Evolutionary conservation across 2,797 vertebrate species (phyloP), one percentile per base, ranked within the genome.

Genomic region (Adrianichthys oophorus): DNA sequence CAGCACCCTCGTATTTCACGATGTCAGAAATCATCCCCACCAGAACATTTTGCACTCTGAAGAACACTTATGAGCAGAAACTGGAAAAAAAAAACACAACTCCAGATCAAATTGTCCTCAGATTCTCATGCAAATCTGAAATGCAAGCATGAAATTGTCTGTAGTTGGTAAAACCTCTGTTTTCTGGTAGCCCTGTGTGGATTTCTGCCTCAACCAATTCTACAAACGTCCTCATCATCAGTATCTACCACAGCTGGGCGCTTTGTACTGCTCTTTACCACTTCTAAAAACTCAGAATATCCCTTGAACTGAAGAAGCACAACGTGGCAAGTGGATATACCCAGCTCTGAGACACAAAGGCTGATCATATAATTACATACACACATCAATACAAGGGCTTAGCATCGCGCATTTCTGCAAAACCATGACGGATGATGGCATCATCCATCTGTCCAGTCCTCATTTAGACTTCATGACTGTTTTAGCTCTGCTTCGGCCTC

Each of bases 361-460:
- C 45, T 15, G 21, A 21, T 47, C 45, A 47, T 47, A 47, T 47
- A 19, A 47, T 47, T 47, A 47, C 44, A 46, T 19, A 46, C 19
- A 17, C 45, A 15, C 45, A 47, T 47, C 45, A 23, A 12, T 21
- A 47, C 21, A 19, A 47, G 15, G 45, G 45, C 45, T 47, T 15
- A 47, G 18, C 21, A 23, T 47, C 19, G 15, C 21, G 45, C 45
- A 47, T 47, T 19, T 47, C 45, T 23, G 19, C 45, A 15, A 47
- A 47, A 47, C 45, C 45, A 47, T 14, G 45, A 15, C 14, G 21
- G 45, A 47, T 47, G 45, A 21, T 47, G 45, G 45, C 18, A 47
- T 23, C 45, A 15, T 47, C 19, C 19, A 21, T 47, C 4, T 19
- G 45, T 21, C 45, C 19, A 15, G 18, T 21, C 45, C 45, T 47